phyloP scores from a whole-genome alignment of 1,140 invertebrate genomes.

The Aricia agestis region DNA sequence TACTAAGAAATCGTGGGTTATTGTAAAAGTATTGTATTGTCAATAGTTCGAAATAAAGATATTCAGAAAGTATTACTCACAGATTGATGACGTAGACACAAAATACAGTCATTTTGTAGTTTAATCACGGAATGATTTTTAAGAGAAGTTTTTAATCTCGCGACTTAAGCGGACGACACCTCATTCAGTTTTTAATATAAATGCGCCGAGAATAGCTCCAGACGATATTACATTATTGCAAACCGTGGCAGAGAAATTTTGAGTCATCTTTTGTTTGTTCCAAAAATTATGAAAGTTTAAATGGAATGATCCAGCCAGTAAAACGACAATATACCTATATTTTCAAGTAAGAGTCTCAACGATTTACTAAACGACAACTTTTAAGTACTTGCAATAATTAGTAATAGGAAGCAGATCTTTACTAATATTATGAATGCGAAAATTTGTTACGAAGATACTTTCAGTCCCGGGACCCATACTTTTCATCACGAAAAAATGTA shows the following conservation, averaged over 20 bases:
- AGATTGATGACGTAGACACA: not conserved
- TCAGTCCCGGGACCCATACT: too few species aligned
- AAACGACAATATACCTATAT: not conserved
- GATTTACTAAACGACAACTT: too few species aligned
- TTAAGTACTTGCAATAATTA: too few species aligned
- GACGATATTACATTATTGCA: slow-evolving; percentile 3
- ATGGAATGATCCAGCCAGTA: not conserved
- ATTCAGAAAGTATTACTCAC: not conserved
- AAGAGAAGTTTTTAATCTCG: not conserved
- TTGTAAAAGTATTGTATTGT: not conserved
- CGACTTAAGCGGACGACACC: not conserved
- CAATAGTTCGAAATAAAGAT: not conserved
- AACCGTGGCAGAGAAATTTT: not conserved
- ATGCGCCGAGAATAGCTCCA: not conserved
- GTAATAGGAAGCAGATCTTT: too few species aligned
- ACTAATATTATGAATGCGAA: too few species aligned
- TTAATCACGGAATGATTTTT: slow-evolving; percentile 1
- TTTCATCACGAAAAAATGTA: too few species aligned
- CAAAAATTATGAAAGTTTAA: not conserved
- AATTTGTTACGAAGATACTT: too few species aligned
- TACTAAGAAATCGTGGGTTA: too few species aligned
- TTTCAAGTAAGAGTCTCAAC: too few species aligned
- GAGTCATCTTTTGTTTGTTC: not conserved
- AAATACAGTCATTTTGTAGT: not conserved
- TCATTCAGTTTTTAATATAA: slow-evolving; percentile 4